Conservation (phyloP, 2,797 vertebrate genomes). For the Hippocampus kuda region DNA sequence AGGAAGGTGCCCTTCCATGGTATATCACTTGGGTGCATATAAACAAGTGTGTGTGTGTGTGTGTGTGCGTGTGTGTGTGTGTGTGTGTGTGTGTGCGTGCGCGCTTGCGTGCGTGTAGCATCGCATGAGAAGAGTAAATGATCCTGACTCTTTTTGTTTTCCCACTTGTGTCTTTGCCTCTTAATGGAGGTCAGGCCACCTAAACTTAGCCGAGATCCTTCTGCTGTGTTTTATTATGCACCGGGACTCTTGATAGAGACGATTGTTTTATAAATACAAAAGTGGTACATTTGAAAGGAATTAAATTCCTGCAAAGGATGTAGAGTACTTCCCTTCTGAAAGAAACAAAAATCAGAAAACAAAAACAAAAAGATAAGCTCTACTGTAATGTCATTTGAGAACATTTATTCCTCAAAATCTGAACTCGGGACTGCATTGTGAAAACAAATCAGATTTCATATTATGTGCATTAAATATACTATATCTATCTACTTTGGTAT, state of each 20-base stretch:
- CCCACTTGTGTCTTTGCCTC: conserved; percentile 34
- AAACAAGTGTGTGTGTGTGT: background rate
- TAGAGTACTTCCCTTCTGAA: background rate
- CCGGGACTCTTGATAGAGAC: conserved; percentile 48
- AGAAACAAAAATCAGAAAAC: background rate
- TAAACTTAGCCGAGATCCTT: conserved; percentile 62
- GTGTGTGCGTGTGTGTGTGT: background rate
- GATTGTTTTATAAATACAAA: conserved; percentile 62
- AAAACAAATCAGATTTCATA: no score
- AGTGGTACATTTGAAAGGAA: conserved; percentile 36
- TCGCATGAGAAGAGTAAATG: conserved; percentile 15
- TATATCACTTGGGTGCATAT: background rate
- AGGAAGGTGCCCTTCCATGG: background rate
- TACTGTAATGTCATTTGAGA: no score
- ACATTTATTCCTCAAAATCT: no score
- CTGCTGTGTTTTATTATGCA: conserved; percentile 66
- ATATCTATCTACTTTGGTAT: no score
- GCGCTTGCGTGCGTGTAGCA: conserved; percentile 4
- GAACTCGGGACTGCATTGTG: no score
- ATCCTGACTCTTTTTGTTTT: conserved; percentile 29
- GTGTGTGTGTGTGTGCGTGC: background rate
- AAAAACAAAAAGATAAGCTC: no score
- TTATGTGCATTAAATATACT: no score
- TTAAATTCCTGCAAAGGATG: conserved; percentile 6
- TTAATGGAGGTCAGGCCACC: conserved; percentile 54